Percentiles rank a stretch among this genome's conserved stretches.
Conservation (phyloP, 2,797 vertebrate genomes). For the Poeciliopsis gracilis region DNA sequence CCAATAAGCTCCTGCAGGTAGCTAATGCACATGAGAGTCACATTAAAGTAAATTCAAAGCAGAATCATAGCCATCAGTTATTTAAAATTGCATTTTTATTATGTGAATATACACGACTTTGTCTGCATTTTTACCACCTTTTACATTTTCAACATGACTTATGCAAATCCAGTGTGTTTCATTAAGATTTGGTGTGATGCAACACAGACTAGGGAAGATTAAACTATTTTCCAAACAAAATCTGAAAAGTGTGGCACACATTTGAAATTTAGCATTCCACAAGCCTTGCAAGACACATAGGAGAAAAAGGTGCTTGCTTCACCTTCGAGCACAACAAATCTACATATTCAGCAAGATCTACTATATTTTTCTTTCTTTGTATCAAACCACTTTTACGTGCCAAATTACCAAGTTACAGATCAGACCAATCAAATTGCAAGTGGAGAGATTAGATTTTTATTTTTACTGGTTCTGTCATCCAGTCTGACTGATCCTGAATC, state of each 20-base stretch:
- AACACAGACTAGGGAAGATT: background rate
- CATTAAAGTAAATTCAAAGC: background rate
- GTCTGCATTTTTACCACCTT: background rate
- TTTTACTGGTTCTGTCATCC: background rate
- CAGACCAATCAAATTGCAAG: background rate
- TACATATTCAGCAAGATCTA: background rate
- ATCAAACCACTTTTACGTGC: background rate
- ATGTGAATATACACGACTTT: background rate
- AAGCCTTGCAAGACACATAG: background rate
- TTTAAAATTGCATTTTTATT: background rate
- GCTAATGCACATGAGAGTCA: background rate
- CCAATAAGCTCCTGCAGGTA: constrained; percentile 93
- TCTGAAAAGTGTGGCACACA: background rate
- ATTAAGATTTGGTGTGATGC: background rate
- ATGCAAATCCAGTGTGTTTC: background rate
- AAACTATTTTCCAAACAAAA: background rate
- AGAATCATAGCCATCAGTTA: background rate
- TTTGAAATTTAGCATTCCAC: background rate
- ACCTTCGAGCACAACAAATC: background rate
- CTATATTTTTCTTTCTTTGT: background rate
- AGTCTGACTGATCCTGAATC: background rate
- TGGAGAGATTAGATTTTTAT: background rate
- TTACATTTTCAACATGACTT: background rate
- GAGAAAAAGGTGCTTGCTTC: background rate
- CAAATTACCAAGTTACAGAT: background rate